phyloP scores from a whole-genome alignment of 2,888 invertebrate species.

The Luperina testacea region DNA sequence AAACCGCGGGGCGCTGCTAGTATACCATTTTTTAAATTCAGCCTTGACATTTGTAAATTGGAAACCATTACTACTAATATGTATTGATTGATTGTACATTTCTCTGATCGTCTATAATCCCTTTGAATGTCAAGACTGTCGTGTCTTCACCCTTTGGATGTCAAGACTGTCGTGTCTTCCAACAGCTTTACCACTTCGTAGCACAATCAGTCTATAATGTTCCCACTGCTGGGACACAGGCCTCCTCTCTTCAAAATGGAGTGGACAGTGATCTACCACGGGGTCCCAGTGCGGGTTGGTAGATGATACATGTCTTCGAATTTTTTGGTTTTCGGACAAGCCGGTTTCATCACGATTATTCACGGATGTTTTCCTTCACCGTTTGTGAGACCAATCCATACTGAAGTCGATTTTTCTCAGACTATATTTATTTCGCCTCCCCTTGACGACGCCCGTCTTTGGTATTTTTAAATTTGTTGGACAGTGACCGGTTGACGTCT shows the following conservation, averaged over 20 bases:
- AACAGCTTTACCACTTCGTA: not conserved
- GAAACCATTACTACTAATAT: conserved; percentile 2
- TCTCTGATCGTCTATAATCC: not conserved
- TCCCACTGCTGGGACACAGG: not conserved
- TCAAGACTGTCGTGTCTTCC: not conserved
- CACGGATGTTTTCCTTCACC: not conserved
- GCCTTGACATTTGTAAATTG: conserved; percentile 3
- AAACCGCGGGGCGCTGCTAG: too few species aligned
- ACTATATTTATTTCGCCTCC: not conserved
- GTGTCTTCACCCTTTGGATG: too few species aligned
- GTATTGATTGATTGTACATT: not conserved
- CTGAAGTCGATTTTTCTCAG: not conserved
- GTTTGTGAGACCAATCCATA: not conserved
- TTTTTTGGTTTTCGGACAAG: not conserved
- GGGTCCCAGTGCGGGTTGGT: not conserved
- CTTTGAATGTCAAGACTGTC: not conserved
- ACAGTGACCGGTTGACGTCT: not conserved
- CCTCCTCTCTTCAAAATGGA: too few species aligned
- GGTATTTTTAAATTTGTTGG: not conserved
- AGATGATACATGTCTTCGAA: not conserved
- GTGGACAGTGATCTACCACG: not conserved
- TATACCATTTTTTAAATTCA: conserved; percentile 1
- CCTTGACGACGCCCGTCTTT: not conserved
- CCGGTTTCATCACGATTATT: not conserved
- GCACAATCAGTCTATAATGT: not conserved